Evolutionary conservation across 2,113 vertebrate genomes (phyloP).

Genomic region (Gasterosteus nipponicus): DNA sequence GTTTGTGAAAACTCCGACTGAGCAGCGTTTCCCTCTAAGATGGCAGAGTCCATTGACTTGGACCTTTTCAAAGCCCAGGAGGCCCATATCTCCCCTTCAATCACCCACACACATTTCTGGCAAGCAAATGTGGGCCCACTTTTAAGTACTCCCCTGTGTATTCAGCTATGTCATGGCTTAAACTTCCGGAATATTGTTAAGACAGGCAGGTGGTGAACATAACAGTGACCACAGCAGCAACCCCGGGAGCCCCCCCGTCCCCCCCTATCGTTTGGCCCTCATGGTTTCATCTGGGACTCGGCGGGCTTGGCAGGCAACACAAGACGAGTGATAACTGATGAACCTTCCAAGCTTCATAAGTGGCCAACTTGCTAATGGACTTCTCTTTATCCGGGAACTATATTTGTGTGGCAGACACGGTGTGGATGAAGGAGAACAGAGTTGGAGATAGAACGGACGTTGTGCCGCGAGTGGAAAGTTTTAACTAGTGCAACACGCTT

Average conservation of each 20-base stretch:
- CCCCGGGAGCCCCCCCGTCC: conserved; percentile 35
- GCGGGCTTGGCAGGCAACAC: conserved; percentile 76
- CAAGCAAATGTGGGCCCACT: conserved; percentile 71
- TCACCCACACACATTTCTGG: conserved; percentile 76
- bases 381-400: conserved; percentile 81
- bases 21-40: conserved; percentile 65
- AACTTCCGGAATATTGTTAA: conserved; percentile 76
- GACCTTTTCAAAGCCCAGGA: conserved; percentile 69
- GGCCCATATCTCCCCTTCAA: conserved; percentile 74
- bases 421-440: conserved; percentile 78
- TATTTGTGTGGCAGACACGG: conserved; percentile 77
- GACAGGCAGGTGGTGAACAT: conserved; percentile 78
- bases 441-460: conserved; percentile 48
- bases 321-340: conserved; percentile 80
- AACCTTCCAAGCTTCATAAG: conserved; percentile 75
- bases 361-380: conserved; percentile 81
- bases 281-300: conserved; percentile 69
- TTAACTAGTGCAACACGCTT: conserved; percentile 39
- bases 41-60: conserved; percentile 70
- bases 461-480: conserved; percentile 47
- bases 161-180: conserved; percentile 75
- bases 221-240: conserved; percentile 62
- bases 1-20: conserved; percentile 59
- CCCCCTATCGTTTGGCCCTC: conserved; percentile 62
- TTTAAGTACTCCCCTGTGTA: conserved; percentile 76